Conservation (phyloP, 1,140 invertebrate species). For the Drosophila suzukii region DNA sequence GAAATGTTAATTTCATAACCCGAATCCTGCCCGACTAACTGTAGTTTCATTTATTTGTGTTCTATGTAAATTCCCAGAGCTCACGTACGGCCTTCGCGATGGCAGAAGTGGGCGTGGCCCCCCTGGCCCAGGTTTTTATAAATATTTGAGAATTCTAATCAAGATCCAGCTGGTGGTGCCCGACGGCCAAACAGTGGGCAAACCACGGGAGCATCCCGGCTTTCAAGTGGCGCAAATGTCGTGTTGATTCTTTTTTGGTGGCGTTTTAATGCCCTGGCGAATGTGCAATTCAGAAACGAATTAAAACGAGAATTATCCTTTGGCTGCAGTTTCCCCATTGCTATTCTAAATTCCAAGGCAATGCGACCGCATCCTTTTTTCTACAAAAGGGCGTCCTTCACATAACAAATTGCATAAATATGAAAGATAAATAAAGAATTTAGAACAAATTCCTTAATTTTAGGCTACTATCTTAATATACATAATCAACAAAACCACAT, state of each 20-base stretch:
- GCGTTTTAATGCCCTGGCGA: slow-evolving; percentile 75
- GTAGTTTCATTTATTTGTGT: slow-evolving; percentile 81
- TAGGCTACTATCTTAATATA: neutral
- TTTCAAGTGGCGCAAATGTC: slow-evolving; percentile 67
- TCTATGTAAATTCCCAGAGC: slow-evolving; percentile 75
- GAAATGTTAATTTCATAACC: slow-evolving; percentile 83
- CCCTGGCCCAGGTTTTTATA: slow-evolving; percentile 67
- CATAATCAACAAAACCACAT: neutral
- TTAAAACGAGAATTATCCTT: slow-evolving; percentile 51
- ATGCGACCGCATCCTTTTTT: neutral
- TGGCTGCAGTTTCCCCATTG: neutral
- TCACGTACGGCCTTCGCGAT: slow-evolving; percentile 38
- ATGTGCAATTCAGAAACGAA: slow-evolving; percentile 74
- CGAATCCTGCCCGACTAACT: slow-evolving; percentile 74
- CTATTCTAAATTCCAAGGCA: slow-evolving; percentile 3
- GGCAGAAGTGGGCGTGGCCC: slow-evolving; percentile 29
- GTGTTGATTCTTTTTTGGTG: slow-evolving; percentile 82
- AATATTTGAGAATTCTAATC: slow-evolving; percentile 84
- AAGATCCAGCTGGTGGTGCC: slow-evolving; percentile 62
- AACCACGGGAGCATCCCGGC: slow-evolving; percentile 14
- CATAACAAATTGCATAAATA: no score
- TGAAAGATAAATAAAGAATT: no score
- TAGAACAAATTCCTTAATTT: no score
- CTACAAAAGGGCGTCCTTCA: no score
- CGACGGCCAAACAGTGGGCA: neutral